Evolutionary conservation across 1,140 invertebrate genomes (phyloP), one percentile per base, ranked within the genome.

Genomic region (Idris sp.): DNA sequence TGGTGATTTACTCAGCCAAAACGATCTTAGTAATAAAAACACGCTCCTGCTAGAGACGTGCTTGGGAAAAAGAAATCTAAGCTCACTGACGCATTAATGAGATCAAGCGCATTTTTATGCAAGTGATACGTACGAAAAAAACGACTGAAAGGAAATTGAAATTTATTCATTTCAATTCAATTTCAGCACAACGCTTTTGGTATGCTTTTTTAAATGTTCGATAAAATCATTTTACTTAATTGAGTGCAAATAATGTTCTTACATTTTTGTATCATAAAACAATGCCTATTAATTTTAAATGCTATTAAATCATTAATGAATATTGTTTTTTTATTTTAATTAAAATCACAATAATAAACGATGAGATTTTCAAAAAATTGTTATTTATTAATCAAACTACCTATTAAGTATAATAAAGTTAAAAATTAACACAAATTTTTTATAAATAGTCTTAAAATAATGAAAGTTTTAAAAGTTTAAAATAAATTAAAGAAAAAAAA

Each of bases 1-100:
- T 65, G 25, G 69, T 67, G 48, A 74, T 65, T 74, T 74, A 65
- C 61, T 67, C 53, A 40, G 46, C 61, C 61, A 43, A 74, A 59
- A 49, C 59, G 59, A 59, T 61, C 36, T 49, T 49, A 53, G 46
- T 36, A 58, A 48, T 65, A 58, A 58, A 54, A 74, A 74, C 56
- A 58, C 48, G 43, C 54, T 59, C 36, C 54, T 61, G 61, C 22
- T 19, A 10, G 28, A 59, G 58, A 65, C 44, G 53, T 64, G 51
- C 51, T 38, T 8, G 35, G 65, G 53, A 44, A 69, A 62, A 61
- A 48, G 56, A 71, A 61, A 53, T 61, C 65, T 61, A 71, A 54
- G 31, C 35, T 53, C 16, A 9, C 22, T 25, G 46, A 36, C 40
- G 54, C 65, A 61, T 71, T 71, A 71, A 71, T 71, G 64, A 68